These are phyloP conservation scores for Battus philenor DNA, from an alignment of 1,140 invertebrate species.

Conservation along the genomic window DNA sequence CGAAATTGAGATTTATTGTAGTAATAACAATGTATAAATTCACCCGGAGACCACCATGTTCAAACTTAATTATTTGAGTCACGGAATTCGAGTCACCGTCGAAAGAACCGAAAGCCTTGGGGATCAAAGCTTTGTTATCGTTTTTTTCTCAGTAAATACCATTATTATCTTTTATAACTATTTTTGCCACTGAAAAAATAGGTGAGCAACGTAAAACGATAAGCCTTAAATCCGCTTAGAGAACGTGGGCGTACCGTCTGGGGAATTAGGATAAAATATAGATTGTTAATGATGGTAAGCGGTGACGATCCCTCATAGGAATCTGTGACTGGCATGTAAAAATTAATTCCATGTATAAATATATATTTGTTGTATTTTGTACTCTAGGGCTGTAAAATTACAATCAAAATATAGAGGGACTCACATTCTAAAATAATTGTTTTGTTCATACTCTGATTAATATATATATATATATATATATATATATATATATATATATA, in stretches of 20 bases:
- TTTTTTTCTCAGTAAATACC: constrained; percentile 49
- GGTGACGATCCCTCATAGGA: constrained; percentile 16
- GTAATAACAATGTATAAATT: constrained; percentile 72
- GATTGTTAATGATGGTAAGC: constrained; percentile 33
- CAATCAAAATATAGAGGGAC: too few relatives aligned
- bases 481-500: too few relatives aligned
- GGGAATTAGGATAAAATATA: constrained; percentile 64
- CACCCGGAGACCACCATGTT: constrained; percentile 52
- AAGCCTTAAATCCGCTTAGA: constrained; percentile 70
- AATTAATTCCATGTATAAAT: too few relatives aligned
- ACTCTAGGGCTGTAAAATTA: too few relatives aligned
- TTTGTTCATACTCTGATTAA: too few relatives aligned
- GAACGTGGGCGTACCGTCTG: constrained; percentile 38
- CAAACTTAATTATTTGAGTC: constrained; percentile 72
- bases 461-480: too few relatives aligned
- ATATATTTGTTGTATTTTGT: too few relatives aligned
- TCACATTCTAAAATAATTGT: too few relatives aligned
- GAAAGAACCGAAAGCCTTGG: constrained; percentile 55
- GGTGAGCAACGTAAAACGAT: constrained; percentile 59
- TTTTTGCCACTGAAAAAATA: constrained; percentile 63
- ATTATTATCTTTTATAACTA: constrained; percentile 53
- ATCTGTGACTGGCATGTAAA: background rate
- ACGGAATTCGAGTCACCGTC: constrained; percentile 68
- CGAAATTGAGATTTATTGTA: constrained; percentile 66
- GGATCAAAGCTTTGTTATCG: constrained; percentile 59